Conservation (phyloP, 2,113 vertebrate genomes). For the Pholis gunnellus region DNA sequence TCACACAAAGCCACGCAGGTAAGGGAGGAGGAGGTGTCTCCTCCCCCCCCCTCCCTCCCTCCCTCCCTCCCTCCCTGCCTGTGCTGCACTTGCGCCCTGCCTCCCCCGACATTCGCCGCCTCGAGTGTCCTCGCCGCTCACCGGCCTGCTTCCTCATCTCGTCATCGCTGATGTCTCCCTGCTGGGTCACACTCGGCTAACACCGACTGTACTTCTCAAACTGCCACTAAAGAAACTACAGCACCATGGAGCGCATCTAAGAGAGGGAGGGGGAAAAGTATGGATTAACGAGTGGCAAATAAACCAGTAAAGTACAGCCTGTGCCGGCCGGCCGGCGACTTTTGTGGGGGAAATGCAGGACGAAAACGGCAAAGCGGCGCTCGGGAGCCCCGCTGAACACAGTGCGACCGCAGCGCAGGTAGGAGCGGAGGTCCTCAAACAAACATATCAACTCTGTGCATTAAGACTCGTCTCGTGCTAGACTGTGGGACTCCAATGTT, state of each 20-base stretch:
- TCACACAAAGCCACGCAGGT: background rate
- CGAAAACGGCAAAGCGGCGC: slow-evolving; percentile 58
- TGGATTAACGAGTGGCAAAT: slow-evolving; percentile 21
- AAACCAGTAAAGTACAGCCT: slow-evolving; percentile 30
- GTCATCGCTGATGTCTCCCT: slow-evolving; percentile 49
- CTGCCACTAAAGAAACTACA: background rate
- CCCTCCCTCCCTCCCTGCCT: background rate
- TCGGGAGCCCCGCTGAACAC: slow-evolving; percentile 41
- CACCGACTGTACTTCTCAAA: background rate
- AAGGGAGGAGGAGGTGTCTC: slow-evolving; percentile 29
- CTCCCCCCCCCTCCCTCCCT: slow-evolving; percentile 3
- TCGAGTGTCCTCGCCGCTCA: slow-evolving; percentile 33
- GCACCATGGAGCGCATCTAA: background rate
- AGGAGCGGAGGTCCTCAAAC: slow-evolving; percentile 20
- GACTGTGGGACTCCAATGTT: background rate
- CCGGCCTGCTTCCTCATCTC: slow-evolving; percentile 43
- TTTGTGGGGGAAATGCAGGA: slow-evolving; percentile 75
- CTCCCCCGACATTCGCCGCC: no score
- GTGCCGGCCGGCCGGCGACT: slow-evolving; percentile 9
- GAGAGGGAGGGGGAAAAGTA: no score
- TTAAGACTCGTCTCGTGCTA: background rate
- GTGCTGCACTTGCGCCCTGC: no score
- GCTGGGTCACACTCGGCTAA: background rate
- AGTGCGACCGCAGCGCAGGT: slow-evolving; percentile 48
- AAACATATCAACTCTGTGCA: background rate